These are phyloP conservation scores for Drosophila serrata DNA, from an alignment of 1,140 invertebrate genomes.

Conservation along the genomic window DNA sequence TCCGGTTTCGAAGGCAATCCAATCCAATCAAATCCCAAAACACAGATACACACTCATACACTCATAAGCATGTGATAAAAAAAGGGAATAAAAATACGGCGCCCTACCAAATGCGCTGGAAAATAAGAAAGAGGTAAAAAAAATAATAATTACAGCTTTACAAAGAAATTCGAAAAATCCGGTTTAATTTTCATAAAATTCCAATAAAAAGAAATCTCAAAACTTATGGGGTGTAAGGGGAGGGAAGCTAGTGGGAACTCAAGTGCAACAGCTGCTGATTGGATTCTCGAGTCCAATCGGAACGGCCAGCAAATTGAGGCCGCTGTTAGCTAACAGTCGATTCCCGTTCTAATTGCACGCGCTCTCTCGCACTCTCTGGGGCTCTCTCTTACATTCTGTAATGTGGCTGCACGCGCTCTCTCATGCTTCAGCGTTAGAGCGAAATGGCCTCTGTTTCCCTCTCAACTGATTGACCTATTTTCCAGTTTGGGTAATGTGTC, in stretches of 20 bases:
- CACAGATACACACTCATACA: constrained; percentile 17
- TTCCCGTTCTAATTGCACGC: constrained; percentile 73
- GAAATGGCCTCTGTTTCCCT: constrained; percentile 38
- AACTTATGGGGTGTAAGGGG: constrained; percentile 1
- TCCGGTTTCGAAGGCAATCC: constrained; percentile 75
- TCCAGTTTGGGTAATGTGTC: constrained; percentile 76
- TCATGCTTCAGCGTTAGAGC: constrained; percentile 48
- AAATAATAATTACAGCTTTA: constrained; percentile 62
- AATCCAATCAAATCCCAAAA: constrained; percentile 66
- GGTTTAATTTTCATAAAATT: constrained; percentile 71
- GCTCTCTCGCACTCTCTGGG: neutral
- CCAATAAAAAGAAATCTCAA: constrained; percentile 49
- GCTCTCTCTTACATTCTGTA: constrained; percentile 42
- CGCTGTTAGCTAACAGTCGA: constrained; percentile 69
- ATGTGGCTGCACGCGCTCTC: constrained; percentile 13
- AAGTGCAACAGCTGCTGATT: constrained; percentile 51
- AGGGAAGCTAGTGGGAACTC: neutral
- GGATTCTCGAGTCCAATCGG: constrained; percentile 56
- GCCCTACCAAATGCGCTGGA: constrained; percentile 56
- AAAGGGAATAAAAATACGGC: constrained; percentile 23
- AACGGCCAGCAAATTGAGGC: constrained; percentile 40
- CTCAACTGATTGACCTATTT: constrained; percentile 78
- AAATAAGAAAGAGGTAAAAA: constrained; percentile 27
- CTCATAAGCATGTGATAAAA: constrained; percentile 36
- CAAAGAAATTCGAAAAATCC: constrained; percentile 66